phyloP scores from a whole-genome alignment of 2,797 vertebrate species.

The Gymnothorax javanicus region DNA sequence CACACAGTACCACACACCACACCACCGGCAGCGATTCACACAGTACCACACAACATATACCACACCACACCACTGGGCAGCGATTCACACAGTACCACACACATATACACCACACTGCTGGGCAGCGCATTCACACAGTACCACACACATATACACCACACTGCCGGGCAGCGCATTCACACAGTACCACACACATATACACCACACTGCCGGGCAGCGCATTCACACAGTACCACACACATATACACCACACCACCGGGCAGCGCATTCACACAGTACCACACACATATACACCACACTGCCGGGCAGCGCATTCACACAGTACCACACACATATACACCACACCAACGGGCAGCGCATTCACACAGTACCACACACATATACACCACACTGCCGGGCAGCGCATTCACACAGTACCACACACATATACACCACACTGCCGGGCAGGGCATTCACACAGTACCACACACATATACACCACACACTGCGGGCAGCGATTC shows the following conservation, averaged over 20 bases:
- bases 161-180: conserved; percentile 73
- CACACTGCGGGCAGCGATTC: conserved; percentile 70
- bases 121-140: conserved; percentile 73
- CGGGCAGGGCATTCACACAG: conserved; percentile 75
- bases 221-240: conserved; percentile 67
- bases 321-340: conserved; percentile 44
- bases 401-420: conserved; percentile 71
- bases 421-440: conserved; percentile 49
- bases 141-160: conserved; percentile 52
- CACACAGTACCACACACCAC: conserved; percentile 61
- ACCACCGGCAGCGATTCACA: conserved; percentile 74
- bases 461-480: conserved; percentile 42
- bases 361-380: conserved; percentile 65
- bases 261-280: conserved; percentile 72
- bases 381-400: conserved; percentile 60
- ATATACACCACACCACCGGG: conserved; percentile 56
- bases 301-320: conserved; percentile 75
- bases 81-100: conserved; percentile 69
- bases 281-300: conserved; percentile 50
- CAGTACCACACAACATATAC: conserved; percentile 48
- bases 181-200: conserved; percentile 52
- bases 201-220: conserved; percentile 65
- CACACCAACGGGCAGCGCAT: conserved; percentile 73
- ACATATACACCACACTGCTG: conserved; percentile 52
- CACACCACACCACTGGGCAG: conserved; percentile 63